Evolutionary conservation across 2,113 vertebrate species (phyloP), one percentile per base, ranked within the genome.

Genomic region (Eonycteris spelaea): DNA sequence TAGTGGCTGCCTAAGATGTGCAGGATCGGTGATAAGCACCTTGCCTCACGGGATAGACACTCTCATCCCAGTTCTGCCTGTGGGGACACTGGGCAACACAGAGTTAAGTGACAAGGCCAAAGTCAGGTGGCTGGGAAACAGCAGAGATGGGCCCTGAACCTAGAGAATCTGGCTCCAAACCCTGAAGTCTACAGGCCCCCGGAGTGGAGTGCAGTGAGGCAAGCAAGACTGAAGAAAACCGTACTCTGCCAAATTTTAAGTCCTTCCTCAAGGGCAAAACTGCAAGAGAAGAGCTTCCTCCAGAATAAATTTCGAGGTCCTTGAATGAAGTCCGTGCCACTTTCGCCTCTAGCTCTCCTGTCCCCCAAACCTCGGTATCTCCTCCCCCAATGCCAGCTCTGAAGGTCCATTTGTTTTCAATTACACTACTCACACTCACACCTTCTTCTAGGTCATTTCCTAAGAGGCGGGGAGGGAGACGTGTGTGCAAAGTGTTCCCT

Each of bases 1-100:
- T 2, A 21, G 0, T 3, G 38, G 38, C 9, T 14, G 26, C 43
- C 67, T 19, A 35, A 0, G 2, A 15, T 0, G 6, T 0, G 3
- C 68, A n/a, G 24, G 7, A 7, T 35, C 3, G 7, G 30, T 13
- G 40, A 70, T 26, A 67, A 51, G 35, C 7, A 28, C 48, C 22
- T 68, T 19, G 33, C 33, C 4, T 71, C 22, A 4, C 8, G 2
- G 3, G 53, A 70, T 40, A 55, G 14, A 45, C 30, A 53, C 11
- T 1, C 1, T 1, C 6, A 13, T 28, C 16, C 43, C 35, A 38
- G 2, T 28, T n/a, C 51, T 35, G n/a, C 48, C 67, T 61, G 21
- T 19, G 35, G 78, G 70, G 43, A 86, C 83, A 21, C 26, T 8
- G 24, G 16, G 6, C 45, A 51, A 26, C 30, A 63, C 59, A 24